These are phyloP conservation scores for Octodonta nipae DNA, from an alignment of 2,888 invertebrate genomes.

Conservation along the genomic window DNA sequence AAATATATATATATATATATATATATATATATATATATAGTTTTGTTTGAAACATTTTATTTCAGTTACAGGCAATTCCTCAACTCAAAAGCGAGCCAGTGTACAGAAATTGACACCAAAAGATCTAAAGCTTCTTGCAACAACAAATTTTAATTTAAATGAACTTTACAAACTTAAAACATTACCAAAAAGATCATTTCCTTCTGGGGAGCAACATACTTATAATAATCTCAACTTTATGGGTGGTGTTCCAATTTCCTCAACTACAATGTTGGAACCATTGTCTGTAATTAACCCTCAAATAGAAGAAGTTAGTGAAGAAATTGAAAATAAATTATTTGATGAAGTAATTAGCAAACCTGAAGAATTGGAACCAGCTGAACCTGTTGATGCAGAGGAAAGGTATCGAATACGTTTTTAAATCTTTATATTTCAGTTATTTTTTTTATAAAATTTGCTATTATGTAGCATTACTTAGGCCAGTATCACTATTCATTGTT, in stretches of 20 bases:
- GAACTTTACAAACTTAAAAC: slow-evolving; percentile 45
- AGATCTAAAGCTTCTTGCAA: slow-evolving; percentile 51
- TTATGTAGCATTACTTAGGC: too few relatives aligned
- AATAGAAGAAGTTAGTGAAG: slow-evolving; percentile 8
- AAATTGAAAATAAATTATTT: slow-evolving; percentile 6
- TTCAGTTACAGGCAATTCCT: slow-evolving; percentile 49
- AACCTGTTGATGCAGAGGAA: too few relatives aligned
- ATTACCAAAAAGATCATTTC: slow-evolving; percentile 14
- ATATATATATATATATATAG: too few relatives aligned
- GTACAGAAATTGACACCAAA: slow-evolving; percentile 53
- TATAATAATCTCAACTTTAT: slow-evolving; percentile 27
- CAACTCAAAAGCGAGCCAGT: slow-evolving; percentile 52
- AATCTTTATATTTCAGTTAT: too few relatives aligned
- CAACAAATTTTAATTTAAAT: slow-evolving; percentile 41
- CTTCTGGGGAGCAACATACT: slow-evolving; percentile 24
- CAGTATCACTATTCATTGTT: too few relatives aligned
- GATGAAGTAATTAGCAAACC: slow-evolving; percentile 6
- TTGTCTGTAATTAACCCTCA: slow-evolving; percentile 7
- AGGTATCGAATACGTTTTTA: too few relatives aligned
- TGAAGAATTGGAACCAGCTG: too few relatives aligned
- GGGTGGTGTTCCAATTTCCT: slow-evolving; percentile 11
- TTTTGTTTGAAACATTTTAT: slow-evolving; percentile 8
- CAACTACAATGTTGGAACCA: slow-evolving; percentile 3
- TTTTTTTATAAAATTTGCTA: too few relatives aligned
- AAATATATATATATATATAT: too few relatives aligned